Conservation (phyloP, 1,140 invertebrate species). For the Hylaeus volcanicus region DNA sequence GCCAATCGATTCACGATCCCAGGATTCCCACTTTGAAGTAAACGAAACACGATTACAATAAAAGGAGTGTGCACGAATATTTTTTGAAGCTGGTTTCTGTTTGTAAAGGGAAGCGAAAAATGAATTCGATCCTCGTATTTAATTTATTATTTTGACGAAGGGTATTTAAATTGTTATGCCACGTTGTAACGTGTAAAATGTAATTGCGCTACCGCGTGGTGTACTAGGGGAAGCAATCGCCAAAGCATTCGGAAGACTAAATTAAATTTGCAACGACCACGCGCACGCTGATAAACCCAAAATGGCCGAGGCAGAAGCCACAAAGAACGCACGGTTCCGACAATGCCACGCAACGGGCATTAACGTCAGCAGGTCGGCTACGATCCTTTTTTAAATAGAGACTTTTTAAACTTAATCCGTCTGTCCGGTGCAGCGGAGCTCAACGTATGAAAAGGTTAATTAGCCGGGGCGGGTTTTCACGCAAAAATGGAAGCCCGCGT, state of each 20-base stretch:
- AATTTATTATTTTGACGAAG: no score
- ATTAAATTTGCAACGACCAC: background rate
- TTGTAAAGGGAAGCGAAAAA: no score
- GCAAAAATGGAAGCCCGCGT: background rate
- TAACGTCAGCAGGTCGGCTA: background rate
- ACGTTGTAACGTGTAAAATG: no score
- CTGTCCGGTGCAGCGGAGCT: background rate
- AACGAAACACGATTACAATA: background rate
- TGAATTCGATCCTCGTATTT: no score
- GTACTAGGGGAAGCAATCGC: background rate
- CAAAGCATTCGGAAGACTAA: background rate
- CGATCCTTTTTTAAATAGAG: background rate
- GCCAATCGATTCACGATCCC: background rate
- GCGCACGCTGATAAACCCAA: background rate
- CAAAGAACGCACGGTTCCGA: background rate
- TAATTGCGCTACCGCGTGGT: no score
- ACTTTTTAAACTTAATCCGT: conserved; percentile 8
- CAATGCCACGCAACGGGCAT: background rate
- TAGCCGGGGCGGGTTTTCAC: background rate
- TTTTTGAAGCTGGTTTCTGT: no score
- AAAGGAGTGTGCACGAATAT: no score
- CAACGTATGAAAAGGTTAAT: background rate
- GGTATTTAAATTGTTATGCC: no score
- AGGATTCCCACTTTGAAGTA: background rate
- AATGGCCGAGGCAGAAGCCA: background rate